Evolutionary conservation across 1,140 invertebrate species (phyloP).

Genomic region (Scaptomyza graminum): DNA sequence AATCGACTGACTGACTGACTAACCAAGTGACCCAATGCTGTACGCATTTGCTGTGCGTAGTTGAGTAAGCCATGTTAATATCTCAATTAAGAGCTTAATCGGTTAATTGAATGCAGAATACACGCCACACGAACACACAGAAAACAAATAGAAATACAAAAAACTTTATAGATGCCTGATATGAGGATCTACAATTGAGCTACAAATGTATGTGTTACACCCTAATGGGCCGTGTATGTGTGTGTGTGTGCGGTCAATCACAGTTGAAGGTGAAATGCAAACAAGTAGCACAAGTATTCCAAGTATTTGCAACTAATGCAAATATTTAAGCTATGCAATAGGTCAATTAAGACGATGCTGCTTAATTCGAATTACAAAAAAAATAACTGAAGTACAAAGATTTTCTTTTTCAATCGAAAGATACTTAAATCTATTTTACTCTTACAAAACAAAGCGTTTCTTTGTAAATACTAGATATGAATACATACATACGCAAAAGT

Average conservation of each 20-base stretch:
- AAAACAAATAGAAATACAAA: too few species aligned
- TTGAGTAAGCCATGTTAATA: slow-evolving; percentile 45
- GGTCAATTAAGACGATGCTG: slow-evolving; percentile 33
- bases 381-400: too few species aligned
- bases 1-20: slow-evolving; percentile 25
- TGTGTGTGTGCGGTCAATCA: slow-evolving; percentile 40
- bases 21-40: slow-evolving; percentile 28
- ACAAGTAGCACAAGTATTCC: slow-evolving; percentile 26
- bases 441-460: too few species aligned
- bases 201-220: slow-evolving; percentile 4
- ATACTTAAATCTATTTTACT: too few species aligned
- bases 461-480: too few species aligned
- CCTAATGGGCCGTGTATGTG: slow-evolving; percentile 6
- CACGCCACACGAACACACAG: too few species aligned
- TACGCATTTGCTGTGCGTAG: slow-evolving; percentile 30
- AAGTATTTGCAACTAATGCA: slow-evolving; percentile 32
- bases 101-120: slow-evolving; percentile 56
- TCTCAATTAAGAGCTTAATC: slow-evolving; percentile 58
- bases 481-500: too few species aligned
- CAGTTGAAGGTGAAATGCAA: slow-evolving; percentile 44
- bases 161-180: slow-evolving; percentile 15
- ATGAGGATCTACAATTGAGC: slow-evolving; percentile 44
- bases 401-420: too few species aligned
- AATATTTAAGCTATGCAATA: slow-evolving; percentile 34
- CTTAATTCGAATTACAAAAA: background rate